phyloP scores from a whole-genome alignment of 2,888 invertebrate genomes.

The Adela reaumurella region DNA sequence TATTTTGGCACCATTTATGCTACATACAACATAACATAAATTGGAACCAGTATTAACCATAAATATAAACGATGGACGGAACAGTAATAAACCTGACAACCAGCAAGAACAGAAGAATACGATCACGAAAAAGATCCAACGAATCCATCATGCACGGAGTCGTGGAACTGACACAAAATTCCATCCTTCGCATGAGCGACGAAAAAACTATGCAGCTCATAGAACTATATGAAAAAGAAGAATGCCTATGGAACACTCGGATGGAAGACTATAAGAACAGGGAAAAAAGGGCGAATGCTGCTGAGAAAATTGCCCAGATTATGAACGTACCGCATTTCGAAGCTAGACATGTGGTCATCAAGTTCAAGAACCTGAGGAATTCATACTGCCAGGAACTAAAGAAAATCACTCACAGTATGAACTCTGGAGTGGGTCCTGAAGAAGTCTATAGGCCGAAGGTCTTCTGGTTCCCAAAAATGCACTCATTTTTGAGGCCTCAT shows the following conservation, averaged over 20 bases:
- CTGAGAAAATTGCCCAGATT: conserved; percentile 20
- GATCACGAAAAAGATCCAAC: no score
- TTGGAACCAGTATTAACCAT: no score
- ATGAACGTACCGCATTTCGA: conserved; percentile 24
- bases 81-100: no score
- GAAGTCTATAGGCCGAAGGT: conserved; percentile 20
- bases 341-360: conserved; percentile 23
- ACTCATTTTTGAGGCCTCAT: conserved; percentile 25
- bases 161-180: conserved; percentile 4
- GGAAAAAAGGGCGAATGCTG: conserved; percentile 16
- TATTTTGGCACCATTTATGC: no score
- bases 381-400: conserved; percentile 31
- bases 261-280: conserved; percentile 20
- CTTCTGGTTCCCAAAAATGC: conserved; percentile 18
- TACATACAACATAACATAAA: no score
- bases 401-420: conserved; percentile 20
- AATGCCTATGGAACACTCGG: conserved; percentile 25
- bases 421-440: conserved; percentile 7
- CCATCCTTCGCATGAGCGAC: conserved; percentile 18
- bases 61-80: no score
- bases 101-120: no score
- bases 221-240: conserved; percentile 21
- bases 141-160: not conserved
- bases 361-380: conserved; percentile 32
- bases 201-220: conserved; percentile 17